Evolutionary conservation across 1,140 invertebrate genomes (phyloP).

Genomic region (Drosophila littoralis): DNA sequence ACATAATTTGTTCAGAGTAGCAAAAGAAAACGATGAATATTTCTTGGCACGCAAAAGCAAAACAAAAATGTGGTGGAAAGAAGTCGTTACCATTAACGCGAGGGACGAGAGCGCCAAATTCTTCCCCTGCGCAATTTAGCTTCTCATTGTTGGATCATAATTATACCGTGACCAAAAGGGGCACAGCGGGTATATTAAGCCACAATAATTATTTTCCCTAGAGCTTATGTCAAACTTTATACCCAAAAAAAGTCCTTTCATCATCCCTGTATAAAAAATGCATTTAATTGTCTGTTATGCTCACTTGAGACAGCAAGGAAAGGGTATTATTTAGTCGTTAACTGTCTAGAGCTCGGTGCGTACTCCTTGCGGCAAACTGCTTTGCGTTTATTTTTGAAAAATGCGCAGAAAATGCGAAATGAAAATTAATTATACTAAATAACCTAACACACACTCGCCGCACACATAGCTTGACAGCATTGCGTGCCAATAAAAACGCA

Average conservation of each 20-base stretch:
- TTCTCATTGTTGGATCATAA: constrained; percentile 55
- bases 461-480: constrained; percentile 10
- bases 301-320: neutral
- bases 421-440: constrained; percentile 73
- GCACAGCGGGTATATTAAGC: neutral
- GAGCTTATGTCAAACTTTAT: too few relatives aligned
- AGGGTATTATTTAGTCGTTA: neutral
- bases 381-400: constrained; percentile 57
- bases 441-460: constrained; percentile 13
- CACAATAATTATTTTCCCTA: neutral
- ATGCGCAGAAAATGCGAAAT: constrained; percentile 54
- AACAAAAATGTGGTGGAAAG: constrained; percentile 41
- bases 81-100: constrained; percentile 19
- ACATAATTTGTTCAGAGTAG: constrained; percentile 50
- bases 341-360: neutral
- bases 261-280: too few relatives aligned
- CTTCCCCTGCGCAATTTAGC: constrained; percentile 34
- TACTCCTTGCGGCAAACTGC: neutral
- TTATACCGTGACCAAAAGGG: neutral
- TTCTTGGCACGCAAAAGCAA: constrained; percentile 61
- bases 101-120: neutral
- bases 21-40: constrained; percentile 37
- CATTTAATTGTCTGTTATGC: too few relatives aligned
- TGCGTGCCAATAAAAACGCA: constrained; percentile 29
- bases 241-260: too few relatives aligned